Conservation (phyloP, 2,113 vertebrate genomes). For the Ptilonorhynchus violaceus region DNA sequence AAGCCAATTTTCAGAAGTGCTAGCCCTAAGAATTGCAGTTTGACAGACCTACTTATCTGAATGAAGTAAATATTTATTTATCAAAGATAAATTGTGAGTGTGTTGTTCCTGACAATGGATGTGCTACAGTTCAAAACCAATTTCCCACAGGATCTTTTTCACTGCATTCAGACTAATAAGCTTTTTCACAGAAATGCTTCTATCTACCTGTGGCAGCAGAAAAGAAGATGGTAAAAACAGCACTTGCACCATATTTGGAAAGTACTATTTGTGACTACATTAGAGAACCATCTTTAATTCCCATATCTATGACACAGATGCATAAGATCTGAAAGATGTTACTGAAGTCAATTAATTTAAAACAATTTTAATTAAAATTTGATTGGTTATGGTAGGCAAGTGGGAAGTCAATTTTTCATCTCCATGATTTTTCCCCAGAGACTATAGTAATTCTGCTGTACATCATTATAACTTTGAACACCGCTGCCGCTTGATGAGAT, state of each 20-base stretch:
- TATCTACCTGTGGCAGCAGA: background rate
- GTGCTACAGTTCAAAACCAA: background rate
- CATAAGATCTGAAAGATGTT: background rate
- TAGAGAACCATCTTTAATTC: background rate
- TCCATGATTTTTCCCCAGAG: background rate
- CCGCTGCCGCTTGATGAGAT: background rate
- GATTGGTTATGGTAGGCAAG: background rate
- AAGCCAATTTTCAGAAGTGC: background rate
- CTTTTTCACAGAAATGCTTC: background rate
- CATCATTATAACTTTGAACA: background rate
- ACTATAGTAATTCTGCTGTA: background rate
- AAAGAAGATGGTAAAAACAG: background rate
- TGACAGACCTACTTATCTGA: background rate
- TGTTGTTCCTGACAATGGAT: background rate
- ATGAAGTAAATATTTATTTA: conserved; percentile 49
- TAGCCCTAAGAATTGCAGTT: background rate
- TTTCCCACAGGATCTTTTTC: background rate
- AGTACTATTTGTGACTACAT: background rate
- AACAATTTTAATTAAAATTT: conserved; percentile 34
- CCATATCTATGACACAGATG: background rate
- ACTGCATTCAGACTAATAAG: background rate
- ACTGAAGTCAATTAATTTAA: conserved; percentile 27
- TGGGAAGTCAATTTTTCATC: conserved; percentile 20
- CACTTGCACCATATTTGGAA: background rate
- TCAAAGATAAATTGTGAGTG: conserved; percentile 16